These are phyloP conservation scores for Zalophus californianus DNA, from an alignment of 2,797 vertebrate genomes.

Conservation along the genomic window DNA sequence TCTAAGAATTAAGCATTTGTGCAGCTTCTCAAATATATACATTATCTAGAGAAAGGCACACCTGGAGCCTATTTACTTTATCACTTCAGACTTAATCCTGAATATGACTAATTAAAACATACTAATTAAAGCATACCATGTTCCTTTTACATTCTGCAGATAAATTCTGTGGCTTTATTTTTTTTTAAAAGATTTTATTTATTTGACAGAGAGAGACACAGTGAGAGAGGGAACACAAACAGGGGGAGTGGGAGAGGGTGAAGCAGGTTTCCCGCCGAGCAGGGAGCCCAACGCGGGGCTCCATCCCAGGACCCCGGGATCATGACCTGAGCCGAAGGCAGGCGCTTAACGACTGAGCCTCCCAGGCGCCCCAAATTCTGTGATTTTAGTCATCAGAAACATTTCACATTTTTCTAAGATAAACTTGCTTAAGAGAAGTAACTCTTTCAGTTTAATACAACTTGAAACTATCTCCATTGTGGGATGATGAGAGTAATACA, in stretches of 20 bases:
- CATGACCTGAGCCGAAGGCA: too few species aligned
- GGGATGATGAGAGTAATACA: slow-evolving; percentile 39
- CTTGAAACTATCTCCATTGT: slow-evolving; percentile 44
- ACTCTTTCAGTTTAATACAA: slow-evolving; percentile 51
- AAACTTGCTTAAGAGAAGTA: slow-evolving; percentile 52
- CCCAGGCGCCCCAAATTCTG: background rate
- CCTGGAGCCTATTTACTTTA: slow-evolving; percentile 49
- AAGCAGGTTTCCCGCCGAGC: too few species aligned
- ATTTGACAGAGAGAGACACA: too few species aligned
- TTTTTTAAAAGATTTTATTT: too few species aligned
- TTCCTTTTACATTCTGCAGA: slow-evolving; percentile 48
- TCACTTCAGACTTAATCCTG: slow-evolving; percentile 53
- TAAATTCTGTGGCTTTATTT: slow-evolving; percentile 43
- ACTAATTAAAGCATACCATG: background rate
- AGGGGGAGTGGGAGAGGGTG: too few species aligned
- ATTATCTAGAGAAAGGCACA: slow-evolving; percentile 38
- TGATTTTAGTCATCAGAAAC: slow-evolving; percentile 46
- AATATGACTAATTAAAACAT: slow-evolving; percentile 52
- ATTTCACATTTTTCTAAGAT: slow-evolving; percentile 43
- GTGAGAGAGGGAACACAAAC: too few species aligned
- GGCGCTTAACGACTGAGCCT: too few species aligned
- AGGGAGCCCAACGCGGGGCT: too few species aligned
- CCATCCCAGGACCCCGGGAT: too few species aligned
- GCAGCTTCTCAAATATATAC: slow-evolving; percentile 43
- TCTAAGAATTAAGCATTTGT: slow-evolving; percentile 46